Percentiles rank a stretch among this genome's conserved stretches.
phyloP scores from a whole-genome alignment of 2,113 vertebrate genomes.

The Lota lota region DNA sequence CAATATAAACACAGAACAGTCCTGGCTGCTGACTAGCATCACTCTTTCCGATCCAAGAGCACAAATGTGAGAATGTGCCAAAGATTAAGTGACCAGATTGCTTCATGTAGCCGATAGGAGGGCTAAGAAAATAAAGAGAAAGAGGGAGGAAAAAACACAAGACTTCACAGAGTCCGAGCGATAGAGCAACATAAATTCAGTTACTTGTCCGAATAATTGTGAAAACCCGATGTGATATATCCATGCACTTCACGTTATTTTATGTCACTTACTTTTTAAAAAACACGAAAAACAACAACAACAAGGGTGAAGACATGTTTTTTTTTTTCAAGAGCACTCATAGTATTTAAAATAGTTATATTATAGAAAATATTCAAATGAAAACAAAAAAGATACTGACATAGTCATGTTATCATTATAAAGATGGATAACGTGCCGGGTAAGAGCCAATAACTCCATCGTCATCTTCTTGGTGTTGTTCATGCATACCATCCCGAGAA shows the following conservation, averaged over 20 bases:
- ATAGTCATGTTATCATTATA: slow-evolving; percentile 60
- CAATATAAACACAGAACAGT: slow-evolving; percentile 16
- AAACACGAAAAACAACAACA: slow-evolving; percentile 43
- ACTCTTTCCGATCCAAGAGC: slow-evolving; percentile 64
- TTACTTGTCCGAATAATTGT: slow-evolving; percentile 64
- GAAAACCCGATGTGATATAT: slow-evolving; percentile 70
- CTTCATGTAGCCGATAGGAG: slow-evolving; percentile 69
- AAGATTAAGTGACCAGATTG: slow-evolving; percentile 70
- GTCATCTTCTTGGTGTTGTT: slow-evolving; percentile 67
- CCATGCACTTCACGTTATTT: slow-evolving; percentile 72
- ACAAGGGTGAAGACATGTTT: slow-evolving; percentile 46
- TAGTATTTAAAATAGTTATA: slow-evolving; percentile 74
- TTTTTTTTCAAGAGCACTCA: slow-evolving; percentile 69
- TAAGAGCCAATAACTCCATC: slow-evolving; percentile 73
- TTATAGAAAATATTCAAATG: slow-evolving; percentile 18
- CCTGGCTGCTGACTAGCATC: slow-evolving; percentile 34
- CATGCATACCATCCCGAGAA: slow-evolving; percentile 59
- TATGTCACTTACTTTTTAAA: slow-evolving; percentile 63
- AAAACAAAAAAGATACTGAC: slow-evolving; percentile 31
- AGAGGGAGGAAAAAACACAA: not conserved
- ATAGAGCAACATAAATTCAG: slow-evolving; percentile 39
- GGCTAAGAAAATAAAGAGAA: slow-evolving; percentile 31
- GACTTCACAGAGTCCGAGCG: slow-evolving; percentile 28
- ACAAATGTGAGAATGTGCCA: slow-evolving; percentile 76
- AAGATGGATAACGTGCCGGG: slow-evolving; percentile 68